A percentile compares a stretch with the other conserved stretches of the same genome.
These are phyloP conservation scores for Meandrusa payeni DNA, from an alignment of 2,888 invertebrate species.

Conservation along the genomic window DNA sequence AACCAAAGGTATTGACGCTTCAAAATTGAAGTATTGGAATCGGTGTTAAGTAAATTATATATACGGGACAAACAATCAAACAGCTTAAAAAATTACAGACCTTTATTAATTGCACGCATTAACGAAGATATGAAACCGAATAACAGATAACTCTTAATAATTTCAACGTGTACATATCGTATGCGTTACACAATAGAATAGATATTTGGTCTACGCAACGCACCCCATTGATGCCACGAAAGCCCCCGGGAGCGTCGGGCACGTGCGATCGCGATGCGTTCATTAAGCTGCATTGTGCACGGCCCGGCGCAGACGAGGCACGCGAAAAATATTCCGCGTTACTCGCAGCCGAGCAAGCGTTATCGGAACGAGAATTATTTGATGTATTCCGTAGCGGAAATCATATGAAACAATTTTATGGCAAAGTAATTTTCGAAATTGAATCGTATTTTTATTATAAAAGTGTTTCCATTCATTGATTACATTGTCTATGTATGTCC, in stretches of 20 bases:
- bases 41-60: too few relatives aligned
- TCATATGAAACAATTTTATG: background rate
- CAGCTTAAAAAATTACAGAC: too few relatives aligned
- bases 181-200: constrained; percentile 18
- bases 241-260: constrained; percentile 25
- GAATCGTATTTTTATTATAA: background rate
- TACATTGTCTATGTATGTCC: too few relatives aligned
- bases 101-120: background rate
- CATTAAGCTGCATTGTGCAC: constrained; percentile 56
- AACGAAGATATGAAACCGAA: background rate
- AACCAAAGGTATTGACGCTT: too few relatives aligned
- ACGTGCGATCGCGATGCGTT: constrained; percentile 51
- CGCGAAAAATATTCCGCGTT: constrained; percentile 8
- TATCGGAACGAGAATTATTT: constrained; percentile 3
- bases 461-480: too few relatives aligned
- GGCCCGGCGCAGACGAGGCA: constrained; percentile 27
- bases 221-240: constrained; percentile 26
- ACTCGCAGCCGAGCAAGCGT: background rate
- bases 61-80: too few relatives aligned
- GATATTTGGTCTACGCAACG: constrained; percentile 23
- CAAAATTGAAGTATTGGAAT: too few relatives aligned
- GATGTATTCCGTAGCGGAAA: background rate
- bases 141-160: constrained; percentile 11
- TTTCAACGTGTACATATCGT: constrained; percentile 7
- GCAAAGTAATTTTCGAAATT: background rate